Evolutionary conservation across 2,113 vertebrate genomes (phyloP).

Genomic region (Actenoides hombroni): DNA sequence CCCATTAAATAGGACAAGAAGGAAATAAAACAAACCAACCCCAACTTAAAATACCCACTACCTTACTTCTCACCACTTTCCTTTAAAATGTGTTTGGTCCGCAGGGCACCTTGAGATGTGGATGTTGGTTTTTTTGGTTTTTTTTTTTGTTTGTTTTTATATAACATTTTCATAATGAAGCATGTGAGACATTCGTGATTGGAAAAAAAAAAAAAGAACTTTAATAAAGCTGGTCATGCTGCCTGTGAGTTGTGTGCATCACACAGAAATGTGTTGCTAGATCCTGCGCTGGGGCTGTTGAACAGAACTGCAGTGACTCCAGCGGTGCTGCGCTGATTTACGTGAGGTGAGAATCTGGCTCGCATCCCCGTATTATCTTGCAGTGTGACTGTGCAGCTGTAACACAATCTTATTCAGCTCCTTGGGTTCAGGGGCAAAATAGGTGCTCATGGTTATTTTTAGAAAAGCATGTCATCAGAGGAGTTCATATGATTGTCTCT

Average conservation of each 20-base stretch:
- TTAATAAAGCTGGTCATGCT: constrained; percentile 13
- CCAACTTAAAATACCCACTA: neutral
- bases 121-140: neutral
- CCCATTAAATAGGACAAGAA: neutral
- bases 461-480: neutral
- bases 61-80: neutral
- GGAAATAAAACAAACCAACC: neutral
- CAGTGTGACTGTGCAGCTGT: constrained; percentile 12
- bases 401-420: constrained; percentile 26
- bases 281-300: neutral
- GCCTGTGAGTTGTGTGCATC: constrained; percentile 8
- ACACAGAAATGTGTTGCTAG: neutral
- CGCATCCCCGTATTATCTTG: neutral
- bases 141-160: neutral
- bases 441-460: constrained; percentile 25
- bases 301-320: constrained; percentile 36
- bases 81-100: constrained; percentile 24
- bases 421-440: neutral
- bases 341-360: constrained; percentile 44
- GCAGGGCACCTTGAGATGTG: constrained; percentile 24
- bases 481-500: neutral
- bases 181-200: neutral
- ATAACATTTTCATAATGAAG: constrained; percentile 41
- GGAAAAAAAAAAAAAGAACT: constrained; percentile 33
- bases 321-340: constrained; percentile 4